Evolutionary conservation across 2,797 vertebrate species (phyloP), one percentile per base, ranked within the genome.

Genomic region (Diglossa cyanea): DNA sequence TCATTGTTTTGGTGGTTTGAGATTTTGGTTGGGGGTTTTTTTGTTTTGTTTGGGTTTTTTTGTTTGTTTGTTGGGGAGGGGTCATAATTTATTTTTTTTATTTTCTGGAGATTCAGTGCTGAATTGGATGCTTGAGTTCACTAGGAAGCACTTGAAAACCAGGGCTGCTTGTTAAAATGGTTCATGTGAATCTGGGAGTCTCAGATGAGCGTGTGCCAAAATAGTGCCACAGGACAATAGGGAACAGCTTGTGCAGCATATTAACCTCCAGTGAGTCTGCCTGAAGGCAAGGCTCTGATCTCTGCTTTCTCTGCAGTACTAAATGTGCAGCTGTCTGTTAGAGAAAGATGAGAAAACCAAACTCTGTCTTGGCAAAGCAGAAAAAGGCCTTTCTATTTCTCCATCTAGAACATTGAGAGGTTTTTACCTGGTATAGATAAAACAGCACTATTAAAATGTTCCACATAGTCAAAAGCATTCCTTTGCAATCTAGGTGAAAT

Each of bases 241-340:
- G 39, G 50, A 88, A 74, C 72, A 85, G 68, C 65, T 92, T 92
- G 71, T 85, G 78, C 77, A 83, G 78, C 45, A 65, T 35, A 25
- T 85, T 73, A 57, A 93, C 85, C 71, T 89, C 23, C 15, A 61
- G 51, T 16, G 42, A 79, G 77, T n/a, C 50, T 92, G 66, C 51
- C 45, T 50, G 68, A 88, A 96, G 57, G 66, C 73, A 88, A 55
- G n/a, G 35, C 39, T 80, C 28, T 67, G 78, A 91, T 78, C 42
- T 76, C 71, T 71, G n/a, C 39, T 58, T 84, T 90, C 58, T 70
- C 73, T 73, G 26, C 37, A 66, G 63, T 25, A n/a, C 18, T 66
- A 53, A 47, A 81, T 12, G 31, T 70, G 40, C 62, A 81, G 44
- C 28, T 86, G 42, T 19, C 12, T 83, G 51, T 65, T 51, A 44